phyloP scores from a whole-genome alignment of 2,113 vertebrate species.

The Mixornis gularis region DNA sequence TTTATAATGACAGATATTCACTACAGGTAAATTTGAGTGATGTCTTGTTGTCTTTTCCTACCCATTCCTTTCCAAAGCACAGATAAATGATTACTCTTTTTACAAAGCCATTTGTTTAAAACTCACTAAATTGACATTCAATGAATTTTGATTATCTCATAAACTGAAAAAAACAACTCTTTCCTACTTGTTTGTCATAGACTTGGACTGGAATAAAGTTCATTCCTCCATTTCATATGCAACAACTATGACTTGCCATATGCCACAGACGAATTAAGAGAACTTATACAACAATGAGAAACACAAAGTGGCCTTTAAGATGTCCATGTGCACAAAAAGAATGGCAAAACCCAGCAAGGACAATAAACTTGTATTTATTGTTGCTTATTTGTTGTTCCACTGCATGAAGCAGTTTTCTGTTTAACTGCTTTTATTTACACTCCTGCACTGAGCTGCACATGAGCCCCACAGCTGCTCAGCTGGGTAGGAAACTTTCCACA shows the following conservation, averaged over 20 bases:
- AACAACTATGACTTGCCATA: not conserved
- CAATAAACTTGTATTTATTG: too few species aligned
- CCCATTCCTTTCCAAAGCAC: not conserved
- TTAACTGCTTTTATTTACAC: not conserved
- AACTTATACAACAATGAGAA: not conserved
- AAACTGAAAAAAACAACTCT: not conserved
- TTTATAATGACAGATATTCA: not conserved
- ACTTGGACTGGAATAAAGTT: not conserved
- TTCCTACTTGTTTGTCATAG: not conserved
- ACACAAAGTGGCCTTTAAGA: not conserved
- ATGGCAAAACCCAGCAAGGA: not conserved
- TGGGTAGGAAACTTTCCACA: not conserved
- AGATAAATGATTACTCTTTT: not conserved
- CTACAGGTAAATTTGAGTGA: not conserved
- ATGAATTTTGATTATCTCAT: not conserved
- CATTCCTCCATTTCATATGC: not conserved
- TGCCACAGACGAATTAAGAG: not conserved
- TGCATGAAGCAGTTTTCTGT: not conserved
- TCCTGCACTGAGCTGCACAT: rapidly evolving
- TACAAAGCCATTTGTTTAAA: not conserved
- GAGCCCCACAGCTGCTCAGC: rapidly evolving
- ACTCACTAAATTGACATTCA: not conserved
- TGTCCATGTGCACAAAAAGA: not conserved
- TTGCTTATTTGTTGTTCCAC: not conserved
- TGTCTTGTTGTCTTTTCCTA: not conserved